A percentile compares a stretch with the other conserved stretches of the same genome.
phyloP scores from a whole-genome alignment of 2,888 invertebrate species.

The Selenia dentaria region DNA sequence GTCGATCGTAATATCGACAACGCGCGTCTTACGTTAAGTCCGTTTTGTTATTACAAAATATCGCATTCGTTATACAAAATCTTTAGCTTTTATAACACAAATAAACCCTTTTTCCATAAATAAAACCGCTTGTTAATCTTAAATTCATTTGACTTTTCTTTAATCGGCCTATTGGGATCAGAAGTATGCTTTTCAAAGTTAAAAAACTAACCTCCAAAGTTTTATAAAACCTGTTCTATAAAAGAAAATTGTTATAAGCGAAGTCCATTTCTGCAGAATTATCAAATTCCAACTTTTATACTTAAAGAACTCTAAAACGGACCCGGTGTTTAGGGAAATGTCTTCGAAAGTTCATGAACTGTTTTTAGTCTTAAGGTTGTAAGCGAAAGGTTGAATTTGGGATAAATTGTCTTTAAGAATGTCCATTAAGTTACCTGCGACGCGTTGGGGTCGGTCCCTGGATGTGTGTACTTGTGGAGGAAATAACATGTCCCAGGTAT shows the following conservation, averaged over 20 bases:
- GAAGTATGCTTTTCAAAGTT: background rate
- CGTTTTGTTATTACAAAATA: no score
- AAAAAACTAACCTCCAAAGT: constrained; percentile 1
- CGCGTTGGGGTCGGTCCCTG: constrained; percentile 84
- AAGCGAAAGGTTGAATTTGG: constrained; percentile 11
- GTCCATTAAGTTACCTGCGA: constrained; percentile 73
- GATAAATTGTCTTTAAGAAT: background rate
- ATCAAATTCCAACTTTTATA: constrained; percentile 7
- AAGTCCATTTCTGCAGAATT: background rate
- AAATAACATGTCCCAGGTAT: constrained; percentile 94
- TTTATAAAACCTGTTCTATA: constrained; percentile 14
- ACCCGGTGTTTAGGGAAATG: background rate
- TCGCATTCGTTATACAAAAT: no score
- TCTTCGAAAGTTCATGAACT: background rate
- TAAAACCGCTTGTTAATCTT: background rate
- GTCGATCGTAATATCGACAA: no score
- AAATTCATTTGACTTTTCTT: background rate
- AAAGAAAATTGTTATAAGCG: constrained; percentile 12
- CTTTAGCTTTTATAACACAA: no score
- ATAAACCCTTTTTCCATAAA: no score
- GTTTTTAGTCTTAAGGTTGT: constrained; percentile 1
- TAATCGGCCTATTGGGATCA: background rate
- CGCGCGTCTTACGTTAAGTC: no score
- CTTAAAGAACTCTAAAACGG: constrained; percentile 8
- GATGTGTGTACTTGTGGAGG: constrained; percentile 91